These are phyloP conservation scores for Cygnus buccinator DNA, from an alignment of 2,113 vertebrate genomes.

Conservation along the genomic window DNA sequence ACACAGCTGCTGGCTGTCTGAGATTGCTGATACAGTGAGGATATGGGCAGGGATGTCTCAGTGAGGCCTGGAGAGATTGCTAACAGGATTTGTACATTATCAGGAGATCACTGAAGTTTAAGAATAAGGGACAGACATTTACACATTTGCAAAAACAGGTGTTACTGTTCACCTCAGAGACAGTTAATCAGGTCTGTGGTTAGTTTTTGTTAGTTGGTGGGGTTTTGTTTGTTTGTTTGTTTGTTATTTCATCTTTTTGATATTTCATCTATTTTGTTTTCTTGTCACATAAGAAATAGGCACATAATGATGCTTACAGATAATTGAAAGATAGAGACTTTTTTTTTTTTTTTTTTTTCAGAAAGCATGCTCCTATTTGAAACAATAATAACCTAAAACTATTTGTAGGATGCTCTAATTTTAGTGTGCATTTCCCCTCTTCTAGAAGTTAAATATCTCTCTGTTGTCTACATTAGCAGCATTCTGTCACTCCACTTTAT, in stretches of 20 bases:
- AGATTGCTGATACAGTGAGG: not conserved
- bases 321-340: not conserved
- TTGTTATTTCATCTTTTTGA: not conserved
- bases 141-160: not conserved
- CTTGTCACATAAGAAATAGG: not conserved
- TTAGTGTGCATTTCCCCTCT: not conserved
- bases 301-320: not conserved
- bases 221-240: too few species aligned
- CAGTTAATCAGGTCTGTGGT: fast-evolving
- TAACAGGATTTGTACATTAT: not conserved
- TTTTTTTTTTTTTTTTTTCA: not conserved
- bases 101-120: not conserved
- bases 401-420: not conserved
- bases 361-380: not conserved
- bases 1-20: not conserved
- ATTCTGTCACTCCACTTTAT: not conserved
- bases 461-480: not conserved
- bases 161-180: not conserved
- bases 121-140: not conserved
- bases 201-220: not conserved
- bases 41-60: not conserved
- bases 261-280: not conserved
- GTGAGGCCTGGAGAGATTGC: not conserved
- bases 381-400: not conserved
- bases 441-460: not conserved